Conservation (phyloP, 2,797 vertebrate species). For the Sebastes minor region DNA sequence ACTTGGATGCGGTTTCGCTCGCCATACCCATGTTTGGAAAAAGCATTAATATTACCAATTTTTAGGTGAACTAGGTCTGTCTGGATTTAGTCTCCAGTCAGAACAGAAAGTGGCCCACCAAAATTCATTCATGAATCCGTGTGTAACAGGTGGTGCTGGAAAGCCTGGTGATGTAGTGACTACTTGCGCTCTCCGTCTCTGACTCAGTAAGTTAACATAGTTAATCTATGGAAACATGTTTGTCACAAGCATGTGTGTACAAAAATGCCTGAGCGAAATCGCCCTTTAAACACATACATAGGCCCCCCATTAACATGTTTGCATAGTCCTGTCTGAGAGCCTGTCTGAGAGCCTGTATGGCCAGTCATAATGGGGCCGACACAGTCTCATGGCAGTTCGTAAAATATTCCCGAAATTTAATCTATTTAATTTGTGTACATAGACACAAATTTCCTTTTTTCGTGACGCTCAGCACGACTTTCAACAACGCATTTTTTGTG, state of each 20-base stretch:
- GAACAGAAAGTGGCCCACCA: background rate
- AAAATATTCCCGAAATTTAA: background rate
- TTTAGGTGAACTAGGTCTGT: background rate
- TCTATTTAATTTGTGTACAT: too few relatives aligned
- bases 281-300: background rate
- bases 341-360: background rate
- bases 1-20: background rate
- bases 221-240: background rate
- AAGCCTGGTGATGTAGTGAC: background rate
- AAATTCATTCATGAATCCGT: background rate
- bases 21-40: background rate
- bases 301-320: background rate
- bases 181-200: background rate
- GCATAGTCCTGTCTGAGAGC: background rate
- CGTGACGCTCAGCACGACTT: too few relatives aligned
- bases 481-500: background rate
- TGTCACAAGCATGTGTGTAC: background rate
- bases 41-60: background rate
- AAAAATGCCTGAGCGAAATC: background rate
- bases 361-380: background rate
- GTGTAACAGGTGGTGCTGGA: background rate
- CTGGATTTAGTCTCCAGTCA: background rate
- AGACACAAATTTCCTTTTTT: too few relatives aligned
- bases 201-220: background rate
- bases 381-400: background rate